Evolutionary conservation across 2,113 vertebrate species (phyloP), one percentile per base, ranked within the genome.

Genomic region (Lepidothrix coronata): DNA sequence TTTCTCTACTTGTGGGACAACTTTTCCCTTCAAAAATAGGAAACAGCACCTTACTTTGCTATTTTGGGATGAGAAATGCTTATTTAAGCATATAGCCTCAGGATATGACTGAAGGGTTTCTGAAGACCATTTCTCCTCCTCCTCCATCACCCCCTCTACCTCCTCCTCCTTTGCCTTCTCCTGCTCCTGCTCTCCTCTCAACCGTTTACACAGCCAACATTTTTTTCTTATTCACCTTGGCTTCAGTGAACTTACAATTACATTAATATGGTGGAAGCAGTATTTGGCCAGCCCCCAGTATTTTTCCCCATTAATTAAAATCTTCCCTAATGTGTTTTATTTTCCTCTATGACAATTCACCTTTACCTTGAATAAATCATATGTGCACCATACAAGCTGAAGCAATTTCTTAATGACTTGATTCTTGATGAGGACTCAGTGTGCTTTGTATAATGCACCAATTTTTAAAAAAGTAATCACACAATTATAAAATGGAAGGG

Each of bases 351-450:
- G 68, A 85, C 76, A 88, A 91, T 89, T 95, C 62, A 25, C 65
- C 85, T 96, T 90, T 91, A 63, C 72, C 73, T 95, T 68, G 67
- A 24, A 72, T 88, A 90, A 95, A 91, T 65, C 52, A 33, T 19
- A 94, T 9, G 25, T 88, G 79, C 94, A 75, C 75, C 33, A 44
- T 23, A 89, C 0, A 6, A 89, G 71, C 71, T 63, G 43, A 92
- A 96, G 85, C 59, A 84, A 72, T 93, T 89, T 85, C 80, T 87
- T 96, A 93, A 93, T 88, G n/a, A 95, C 66, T 91, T 91, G 92
- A 82, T 94, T 94, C 81, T 91, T 92, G 95, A 96, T 95, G 88
- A 96, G 49, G 78, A 91, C 58, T 80, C 43, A 11, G 35, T 85
- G 59, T 90, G 44, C 76, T 92, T 84, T 78, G 44, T 94, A 86